Evolutionary conservation across 2,113 vertebrate species (phyloP).

Genomic region (Lontra canadensis): DNA sequence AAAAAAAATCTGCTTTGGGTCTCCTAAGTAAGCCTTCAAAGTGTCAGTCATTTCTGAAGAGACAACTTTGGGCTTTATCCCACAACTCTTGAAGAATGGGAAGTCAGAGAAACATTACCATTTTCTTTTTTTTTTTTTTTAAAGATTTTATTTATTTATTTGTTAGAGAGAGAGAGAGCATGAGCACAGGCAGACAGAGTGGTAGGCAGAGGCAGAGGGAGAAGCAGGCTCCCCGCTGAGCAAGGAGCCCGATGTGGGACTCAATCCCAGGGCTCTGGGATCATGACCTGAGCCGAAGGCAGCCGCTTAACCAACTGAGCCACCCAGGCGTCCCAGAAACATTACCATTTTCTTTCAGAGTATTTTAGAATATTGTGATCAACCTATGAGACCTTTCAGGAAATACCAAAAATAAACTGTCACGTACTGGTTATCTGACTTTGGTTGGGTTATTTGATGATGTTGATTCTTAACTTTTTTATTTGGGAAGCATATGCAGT

Average conservation of each 20-base stretch:
- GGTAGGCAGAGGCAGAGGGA: too few relatives aligned
- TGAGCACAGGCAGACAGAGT: too few relatives aligned
- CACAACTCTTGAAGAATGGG: background rate
- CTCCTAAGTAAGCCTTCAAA: constrained; percentile 16
- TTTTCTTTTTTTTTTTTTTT: too few relatives aligned
- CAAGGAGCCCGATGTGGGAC: too few relatives aligned
- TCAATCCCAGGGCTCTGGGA: too few relatives aligned
- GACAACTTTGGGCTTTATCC: constrained; percentile 26
- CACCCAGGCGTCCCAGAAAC: too few relatives aligned
- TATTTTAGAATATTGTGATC: constrained; percentile 18
- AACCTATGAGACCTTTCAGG: background rate
- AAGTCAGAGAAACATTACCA: background rate
- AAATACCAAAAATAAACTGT: background rate
- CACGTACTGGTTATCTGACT: background rate
- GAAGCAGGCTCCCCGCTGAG: too few relatives aligned
- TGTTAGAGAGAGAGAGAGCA: too few relatives aligned
- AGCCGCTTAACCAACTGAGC: too few relatives aligned
- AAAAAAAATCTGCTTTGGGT: constrained; percentile 2
- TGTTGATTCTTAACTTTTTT: background rate
- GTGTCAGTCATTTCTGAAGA: constrained; percentile 47
- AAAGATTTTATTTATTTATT: too few relatives aligned
- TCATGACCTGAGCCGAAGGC: too few relatives aligned
- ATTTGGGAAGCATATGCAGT: background rate
- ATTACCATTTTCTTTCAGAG: background rate
- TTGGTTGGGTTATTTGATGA: background rate